Evolutionary conservation across 2,113 vertebrate species (phyloP).

Genomic region (Hystrix cristata): DNA sequence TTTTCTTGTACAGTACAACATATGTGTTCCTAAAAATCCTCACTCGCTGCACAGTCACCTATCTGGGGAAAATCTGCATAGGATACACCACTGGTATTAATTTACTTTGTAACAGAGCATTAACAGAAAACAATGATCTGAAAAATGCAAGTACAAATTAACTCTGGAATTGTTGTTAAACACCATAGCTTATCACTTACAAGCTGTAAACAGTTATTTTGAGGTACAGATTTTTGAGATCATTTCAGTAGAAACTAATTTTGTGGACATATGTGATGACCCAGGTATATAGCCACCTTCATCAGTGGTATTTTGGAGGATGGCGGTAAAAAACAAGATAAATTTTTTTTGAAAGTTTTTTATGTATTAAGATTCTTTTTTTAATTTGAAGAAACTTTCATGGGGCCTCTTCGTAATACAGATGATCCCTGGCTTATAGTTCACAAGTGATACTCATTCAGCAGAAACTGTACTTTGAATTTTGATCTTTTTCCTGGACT

Average conservation of each 20-base stretch:
- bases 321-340: not conserved
- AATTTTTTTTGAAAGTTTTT: not conserved
- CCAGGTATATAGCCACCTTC: not conserved
- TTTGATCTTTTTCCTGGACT: not conserved
- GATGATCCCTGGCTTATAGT: not conserved
- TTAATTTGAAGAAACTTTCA: not conserved
- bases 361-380: not conserved
- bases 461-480: not conserved
- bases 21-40: not conserved
- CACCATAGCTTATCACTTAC: not conserved
- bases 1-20: not conserved
- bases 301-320: not conserved
- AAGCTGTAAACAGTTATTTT: not conserved
- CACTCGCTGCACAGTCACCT: not conserved
- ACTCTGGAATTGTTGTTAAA: conserved; percentile 6
- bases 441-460: not conserved
- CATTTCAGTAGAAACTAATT: conserved; percentile 34
- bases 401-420: not conserved
- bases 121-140: not conserved
- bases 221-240: conserved; percentile 11
- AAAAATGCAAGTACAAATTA: not conserved
- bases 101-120: not conserved
- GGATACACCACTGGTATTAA: not conserved
- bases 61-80: not conserved
- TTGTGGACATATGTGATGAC: conserved; percentile 28